These are phyloP conservation scores for Tenualosa ilisha DNA, from an alignment of 2,797 vertebrate species.

Conservation along the genomic window DNA sequence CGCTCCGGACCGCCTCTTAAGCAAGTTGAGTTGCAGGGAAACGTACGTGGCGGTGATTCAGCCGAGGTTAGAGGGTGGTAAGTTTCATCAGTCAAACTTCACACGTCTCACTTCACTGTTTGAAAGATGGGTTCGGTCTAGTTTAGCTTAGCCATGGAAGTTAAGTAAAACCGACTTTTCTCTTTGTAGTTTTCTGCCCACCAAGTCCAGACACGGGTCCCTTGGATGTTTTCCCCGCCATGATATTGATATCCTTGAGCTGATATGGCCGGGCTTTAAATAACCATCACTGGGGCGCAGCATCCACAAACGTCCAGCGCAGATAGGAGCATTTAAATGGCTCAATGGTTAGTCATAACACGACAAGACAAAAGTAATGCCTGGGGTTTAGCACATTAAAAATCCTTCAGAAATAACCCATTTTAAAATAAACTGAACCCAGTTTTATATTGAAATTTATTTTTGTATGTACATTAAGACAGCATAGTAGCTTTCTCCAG, in stretches of 20 bases:
- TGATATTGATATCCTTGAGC: background rate
- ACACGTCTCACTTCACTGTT: background rate
- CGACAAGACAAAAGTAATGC: too few species aligned
- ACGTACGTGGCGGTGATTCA: slow-evolving; percentile 41
- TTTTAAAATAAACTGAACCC: background rate
- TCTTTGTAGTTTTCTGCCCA: background rate
- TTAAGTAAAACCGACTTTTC: too few species aligned
- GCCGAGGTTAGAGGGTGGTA: background rate
- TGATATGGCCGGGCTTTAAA: background rate
- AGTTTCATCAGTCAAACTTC: background rate
- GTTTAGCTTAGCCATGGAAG: too few species aligned
- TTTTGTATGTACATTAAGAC: slow-evolving; percentile 23
- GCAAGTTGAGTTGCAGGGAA: slow-evolving; percentile 63
- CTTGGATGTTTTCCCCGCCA: too few species aligned
- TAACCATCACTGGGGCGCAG: background rate
- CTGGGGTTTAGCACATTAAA: too few species aligned
- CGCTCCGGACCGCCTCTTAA: background rate
- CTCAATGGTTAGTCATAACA: background rate
- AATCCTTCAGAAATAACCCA: background rate
- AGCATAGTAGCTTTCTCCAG: background rate
- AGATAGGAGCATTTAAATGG: background rate
- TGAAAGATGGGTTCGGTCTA: background rate
- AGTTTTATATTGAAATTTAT: slow-evolving; percentile 24
- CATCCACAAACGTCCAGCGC: background rate
- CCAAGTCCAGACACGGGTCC: background rate